These are phyloP conservation scores for Fragum sueziense DNA, from an alignment of 2,888 invertebrate species.

Conservation along the genomic window DNA sequence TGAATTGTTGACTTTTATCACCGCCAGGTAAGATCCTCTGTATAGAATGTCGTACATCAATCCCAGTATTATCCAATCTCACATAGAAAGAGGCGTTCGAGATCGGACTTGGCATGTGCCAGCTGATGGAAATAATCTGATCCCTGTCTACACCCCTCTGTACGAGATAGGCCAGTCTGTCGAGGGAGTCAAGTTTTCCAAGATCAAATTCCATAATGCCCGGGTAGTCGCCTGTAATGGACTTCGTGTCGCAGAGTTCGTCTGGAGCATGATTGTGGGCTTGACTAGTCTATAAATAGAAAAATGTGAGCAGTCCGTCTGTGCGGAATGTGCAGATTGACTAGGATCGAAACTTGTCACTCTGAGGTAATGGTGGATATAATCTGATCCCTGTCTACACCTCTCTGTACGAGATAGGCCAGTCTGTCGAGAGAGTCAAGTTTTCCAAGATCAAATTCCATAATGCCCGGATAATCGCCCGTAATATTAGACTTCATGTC, in stretches of 20 bases:
- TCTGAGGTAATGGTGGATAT: conserved; percentile 31
- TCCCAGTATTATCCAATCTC: conserved; percentile 20
- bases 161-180: conserved; percentile 2
- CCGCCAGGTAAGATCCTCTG: conserved; percentile 47
- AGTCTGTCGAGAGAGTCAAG: background rate
- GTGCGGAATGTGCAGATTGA: background rate
- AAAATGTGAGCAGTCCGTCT: too few species aligned
- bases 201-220: conserved; percentile 56
- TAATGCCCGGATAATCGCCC: conserved; percentile 55
- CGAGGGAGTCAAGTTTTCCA: conserved; percentile 4
- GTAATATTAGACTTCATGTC: conserved; percentile 48
- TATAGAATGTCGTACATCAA: conserved; percentile 36
- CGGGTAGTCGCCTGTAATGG: conserved; percentile 54
- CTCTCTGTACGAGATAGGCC: conserved; percentile 8
- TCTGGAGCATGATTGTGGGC: conserved; percentile 26
- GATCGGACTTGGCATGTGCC: conserved; percentile 52
- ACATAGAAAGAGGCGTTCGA: conserved; percentile 42
- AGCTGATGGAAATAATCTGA: conserved; percentile 32
- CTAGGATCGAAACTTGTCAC: background rate
- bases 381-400: conserved; percentile 7
- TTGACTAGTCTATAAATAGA: background rate
- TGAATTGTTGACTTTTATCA: conserved; percentile 40
- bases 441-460: conserved; percentile 50
- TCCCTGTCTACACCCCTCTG: conserved; percentile 9
- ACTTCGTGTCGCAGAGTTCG: conserved; percentile 55